A percentile compares a stretch with the other conserved stretches of the same genome.
phyloP scores from a whole-genome alignment of 1,140 invertebrate genomes.

The Scaptomyza pallida region DNA sequence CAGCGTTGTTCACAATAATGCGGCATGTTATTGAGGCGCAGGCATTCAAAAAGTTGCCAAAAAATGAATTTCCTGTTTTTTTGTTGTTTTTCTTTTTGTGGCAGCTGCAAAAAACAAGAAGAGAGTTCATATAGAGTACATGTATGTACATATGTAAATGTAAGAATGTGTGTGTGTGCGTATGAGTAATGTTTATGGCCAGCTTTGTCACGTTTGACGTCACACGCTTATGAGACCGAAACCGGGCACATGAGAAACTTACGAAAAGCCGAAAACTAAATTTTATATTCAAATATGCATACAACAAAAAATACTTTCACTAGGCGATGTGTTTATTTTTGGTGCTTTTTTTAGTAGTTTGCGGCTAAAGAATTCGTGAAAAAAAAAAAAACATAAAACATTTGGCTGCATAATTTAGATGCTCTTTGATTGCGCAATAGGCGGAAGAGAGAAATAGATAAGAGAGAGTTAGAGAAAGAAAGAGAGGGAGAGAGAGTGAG shows the following conservation, averaged over 20 bases:
- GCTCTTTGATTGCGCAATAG: conserved; percentile 31
- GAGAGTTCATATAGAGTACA: conserved; percentile 34
- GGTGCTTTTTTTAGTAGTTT: conserved; percentile 22
- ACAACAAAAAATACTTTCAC: conserved; percentile 68
- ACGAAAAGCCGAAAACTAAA: conserved; percentile 18
- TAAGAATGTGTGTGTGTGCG: conserved; percentile 16
- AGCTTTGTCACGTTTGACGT: conserved; percentile 66
- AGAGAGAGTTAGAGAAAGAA: not conserved
- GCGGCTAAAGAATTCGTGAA: conserved; percentile 56
- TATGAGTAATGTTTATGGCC: conserved; percentile 45
- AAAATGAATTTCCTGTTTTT: conserved; percentile 74
- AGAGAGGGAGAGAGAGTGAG: not conserved
- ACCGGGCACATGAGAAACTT: conserved; percentile 31
- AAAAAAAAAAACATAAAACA: not conserved
- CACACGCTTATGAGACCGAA: conserved; percentile 54
- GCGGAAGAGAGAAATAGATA: conserved; percentile 1
- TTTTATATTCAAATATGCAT: conserved; percentile 65
- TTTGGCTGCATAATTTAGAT: conserved; percentile 22
- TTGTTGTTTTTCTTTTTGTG: conserved; percentile 16
- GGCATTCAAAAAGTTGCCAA: conserved; percentile 70
- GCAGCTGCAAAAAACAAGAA: conserved; percentile 55
- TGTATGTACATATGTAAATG: conserved; percentile 13
- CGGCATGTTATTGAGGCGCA: conserved; percentile 59
- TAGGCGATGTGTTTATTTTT: conserved; percentile 42
- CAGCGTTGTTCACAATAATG: conserved; percentile 75